phyloP scores from a whole-genome alignment of 2,888 invertebrate species.

The Drosophila vallismaia region DNA sequence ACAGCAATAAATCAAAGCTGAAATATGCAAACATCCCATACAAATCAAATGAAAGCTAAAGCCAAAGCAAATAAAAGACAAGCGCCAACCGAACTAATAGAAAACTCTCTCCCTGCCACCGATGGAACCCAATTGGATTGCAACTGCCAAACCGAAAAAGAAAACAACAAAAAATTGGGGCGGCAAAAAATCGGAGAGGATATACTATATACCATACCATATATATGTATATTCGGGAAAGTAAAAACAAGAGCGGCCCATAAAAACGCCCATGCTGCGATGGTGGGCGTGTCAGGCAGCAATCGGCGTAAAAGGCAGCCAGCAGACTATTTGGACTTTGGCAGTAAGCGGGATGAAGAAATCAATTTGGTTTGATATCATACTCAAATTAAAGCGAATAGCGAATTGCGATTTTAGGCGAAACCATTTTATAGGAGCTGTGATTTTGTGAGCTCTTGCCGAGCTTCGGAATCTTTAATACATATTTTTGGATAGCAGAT shows the following conservation, averaged over 20 bases:
- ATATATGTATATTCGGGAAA: conserved; percentile 29
- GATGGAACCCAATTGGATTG: conserved; percentile 31
- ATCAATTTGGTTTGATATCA: conserved; percentile 42
- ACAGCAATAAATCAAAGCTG: conserved; percentile 60
- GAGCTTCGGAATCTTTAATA: background rate
- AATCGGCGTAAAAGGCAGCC: conserved; percentile 39
- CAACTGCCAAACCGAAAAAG: conserved; percentile 31
- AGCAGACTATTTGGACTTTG: conserved; percentile 13
- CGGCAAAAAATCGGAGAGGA: conserved; percentile 13
- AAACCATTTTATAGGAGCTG: conserved; percentile 8
- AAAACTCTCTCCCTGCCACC: conserved; percentile 21
- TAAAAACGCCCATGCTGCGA: conserved; percentile 40
- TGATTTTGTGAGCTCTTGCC: background rate
- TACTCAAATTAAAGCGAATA: conserved; percentile 43
- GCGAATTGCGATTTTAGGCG: conserved; percentile 17
- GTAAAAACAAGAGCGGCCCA: conserved; percentile 36
- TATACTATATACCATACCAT: conserved; percentile 7
- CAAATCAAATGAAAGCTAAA: conserved; percentile 65
- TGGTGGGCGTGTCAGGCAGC: conserved; percentile 38
- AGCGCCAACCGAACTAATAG: conserved; percentile 44
- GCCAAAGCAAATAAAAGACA: conserved; percentile 37
- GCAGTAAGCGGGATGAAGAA: conserved; percentile 24
- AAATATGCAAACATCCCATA: conserved; percentile 63
- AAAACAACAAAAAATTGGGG: background rate
- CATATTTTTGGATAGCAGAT: background rate